phyloP scores from a whole-genome alignment of 2,888 invertebrate species.

The Siphonodentalium dalli region DNA sequence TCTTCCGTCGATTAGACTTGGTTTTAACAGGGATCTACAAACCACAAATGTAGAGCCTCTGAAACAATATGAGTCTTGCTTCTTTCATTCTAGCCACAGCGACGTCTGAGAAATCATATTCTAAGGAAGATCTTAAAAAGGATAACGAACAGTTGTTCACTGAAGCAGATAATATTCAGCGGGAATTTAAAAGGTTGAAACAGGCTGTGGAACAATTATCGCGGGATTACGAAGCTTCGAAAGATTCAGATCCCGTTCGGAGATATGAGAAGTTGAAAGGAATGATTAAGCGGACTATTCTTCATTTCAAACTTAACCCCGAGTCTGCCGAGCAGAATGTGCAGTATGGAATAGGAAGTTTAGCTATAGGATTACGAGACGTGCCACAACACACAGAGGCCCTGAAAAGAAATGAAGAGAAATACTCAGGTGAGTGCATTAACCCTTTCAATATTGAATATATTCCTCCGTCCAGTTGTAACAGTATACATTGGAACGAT shows the following conservation, averaged over 20 bases:
- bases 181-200: conserved; percentile 51
- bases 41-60: no score
- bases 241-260: conserved; percentile 91
- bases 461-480: not conserved
- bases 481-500: no score
- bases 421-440: conserved; percentile 40
- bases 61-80: conserved; percentile 39
- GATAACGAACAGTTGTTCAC: conserved; percentile 48
- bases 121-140: conserved; percentile 39
- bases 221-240: conserved; percentile 89
- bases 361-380: conserved; percentile 39
- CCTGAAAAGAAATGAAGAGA: conserved; percentile 43
- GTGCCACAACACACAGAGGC: conserved; percentile 43
- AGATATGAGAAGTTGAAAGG: conserved; percentile 95
- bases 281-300: conserved; percentile 80
- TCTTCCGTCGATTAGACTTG: no score
- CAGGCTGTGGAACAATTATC: conserved; percentile 52
- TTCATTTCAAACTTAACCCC: conserved; percentile 50
- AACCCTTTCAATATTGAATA: no score
- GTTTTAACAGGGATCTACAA: no score
- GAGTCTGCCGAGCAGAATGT: conserved; percentile 34
- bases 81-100: conserved; percentile 37
- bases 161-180: conserved; percentile 43
- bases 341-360: conserved; percentile 32
- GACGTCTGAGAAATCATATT: conserved; percentile 28